A percentile compares a stretch with the other conserved stretches of the same genome.
These are phyloP conservation scores for Baronia brevicornis DNA, from an alignment of 2,888 invertebrate species.

Conservation along the genomic window DNA sequence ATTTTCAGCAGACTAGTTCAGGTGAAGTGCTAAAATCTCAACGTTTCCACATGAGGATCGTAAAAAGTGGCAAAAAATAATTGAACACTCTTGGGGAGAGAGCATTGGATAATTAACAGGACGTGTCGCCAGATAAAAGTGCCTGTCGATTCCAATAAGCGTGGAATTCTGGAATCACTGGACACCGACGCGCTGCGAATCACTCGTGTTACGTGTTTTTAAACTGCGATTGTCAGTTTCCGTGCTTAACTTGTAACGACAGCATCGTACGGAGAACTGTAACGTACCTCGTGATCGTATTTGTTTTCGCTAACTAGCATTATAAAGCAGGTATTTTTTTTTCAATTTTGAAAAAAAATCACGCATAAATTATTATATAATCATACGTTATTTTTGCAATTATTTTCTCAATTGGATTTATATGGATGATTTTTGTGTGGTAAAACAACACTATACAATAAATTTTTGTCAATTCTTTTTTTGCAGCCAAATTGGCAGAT, in stretches of 20 bases:
- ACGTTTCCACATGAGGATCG: constrained; percentile 67
- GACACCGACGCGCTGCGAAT: constrained; percentile 36
- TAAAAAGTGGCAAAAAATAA: constrained; percentile 67
- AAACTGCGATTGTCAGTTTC: constrained; percentile 57
- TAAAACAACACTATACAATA: no score
- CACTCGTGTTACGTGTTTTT: constrained; percentile 48
- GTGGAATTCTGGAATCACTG: constrained; percentile 45
- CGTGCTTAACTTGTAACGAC: constrained; percentile 33
- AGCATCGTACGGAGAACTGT: no score
- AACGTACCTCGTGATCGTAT: no score
- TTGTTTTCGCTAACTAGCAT: no score
- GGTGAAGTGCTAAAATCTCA: constrained; percentile 74
- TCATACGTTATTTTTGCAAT: no score
- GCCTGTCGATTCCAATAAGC: constrained; percentile 64
- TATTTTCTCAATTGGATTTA: no score
- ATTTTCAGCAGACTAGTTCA: constrained; percentile 62
- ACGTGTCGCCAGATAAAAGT: constrained; percentile 71
- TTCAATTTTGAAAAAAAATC: no score
- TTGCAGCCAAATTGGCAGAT: no score
- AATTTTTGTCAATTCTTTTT: no score
- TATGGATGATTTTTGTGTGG: no score
- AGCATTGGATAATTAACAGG: constrained; percentile 72
- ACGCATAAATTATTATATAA: no score
- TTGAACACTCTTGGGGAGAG: constrained; percentile 65
- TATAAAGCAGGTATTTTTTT: no score